phyloP scores from a whole-genome alignment of 1,140 invertebrate species.

The Magallana angulata region DNA sequence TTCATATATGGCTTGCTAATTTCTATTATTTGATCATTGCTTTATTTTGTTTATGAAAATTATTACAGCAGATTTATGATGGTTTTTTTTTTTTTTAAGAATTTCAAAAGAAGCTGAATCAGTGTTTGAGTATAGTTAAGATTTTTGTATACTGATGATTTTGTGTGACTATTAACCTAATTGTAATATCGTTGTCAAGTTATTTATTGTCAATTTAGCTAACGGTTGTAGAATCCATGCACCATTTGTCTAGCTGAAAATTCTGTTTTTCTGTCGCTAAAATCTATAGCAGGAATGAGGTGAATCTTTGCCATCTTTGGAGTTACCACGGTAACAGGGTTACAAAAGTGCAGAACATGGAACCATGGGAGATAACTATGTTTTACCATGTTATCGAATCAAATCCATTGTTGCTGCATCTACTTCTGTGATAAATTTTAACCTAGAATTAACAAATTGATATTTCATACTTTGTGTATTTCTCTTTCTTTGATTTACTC shows the following conservation, averaged over 20 bases:
- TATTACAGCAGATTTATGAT: background rate
- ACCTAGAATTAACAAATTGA: background rate
- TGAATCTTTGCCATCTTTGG: background rate
- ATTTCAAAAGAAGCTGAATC: background rate
- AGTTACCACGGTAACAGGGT: background rate
- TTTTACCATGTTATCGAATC: background rate
- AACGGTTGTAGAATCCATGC: background rate
- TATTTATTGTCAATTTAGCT: background rate
- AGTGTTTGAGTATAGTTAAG: background rate
- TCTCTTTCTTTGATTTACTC: background rate
- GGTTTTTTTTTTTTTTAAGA: background rate
- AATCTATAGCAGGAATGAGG: background rate
- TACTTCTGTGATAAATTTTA: background rate
- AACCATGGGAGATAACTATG: background rate
- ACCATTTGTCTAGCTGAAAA: background rate
- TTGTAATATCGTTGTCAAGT: slow-evolving; percentile 18
- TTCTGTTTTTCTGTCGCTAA: background rate
- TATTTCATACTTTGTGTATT: background rate
- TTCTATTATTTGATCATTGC: slow-evolving; percentile 5
- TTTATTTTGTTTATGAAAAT: background rate
- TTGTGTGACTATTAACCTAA: slow-evolving; percentile 14
- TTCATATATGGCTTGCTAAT: background rate
- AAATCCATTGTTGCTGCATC: background rate
- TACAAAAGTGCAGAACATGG: background rate
- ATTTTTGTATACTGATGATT: slow-evolving; percentile 15